Evolutionary conservation across 2,888 invertebrate genomes (phyloP), one percentile per base, ranked within the genome.

Genomic region (Lasioglossum figueresi): DNA sequence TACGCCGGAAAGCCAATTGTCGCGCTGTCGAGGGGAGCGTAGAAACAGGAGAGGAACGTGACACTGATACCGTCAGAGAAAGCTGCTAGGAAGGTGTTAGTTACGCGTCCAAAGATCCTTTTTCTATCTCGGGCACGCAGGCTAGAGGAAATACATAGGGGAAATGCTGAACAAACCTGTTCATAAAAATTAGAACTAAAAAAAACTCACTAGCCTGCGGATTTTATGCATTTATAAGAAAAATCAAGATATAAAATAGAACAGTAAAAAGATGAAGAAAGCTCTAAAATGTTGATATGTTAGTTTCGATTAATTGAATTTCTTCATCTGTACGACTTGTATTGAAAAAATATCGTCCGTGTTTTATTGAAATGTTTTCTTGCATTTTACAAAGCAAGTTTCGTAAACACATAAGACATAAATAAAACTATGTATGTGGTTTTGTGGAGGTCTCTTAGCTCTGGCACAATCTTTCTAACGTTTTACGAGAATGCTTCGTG

Each of bases 61-160:
- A 75, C 74, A 70, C 78, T 34, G 79, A 85, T 80, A 70, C 43
- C 76, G 37, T 4, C 19, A 73, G 85, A 83, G 85, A 85, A 85
- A 85, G 85, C 80, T 63, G n/a, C 48, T 70, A 34, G 63, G 59
- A 80, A 66, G 68, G 68, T 37, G 23, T 68, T 68, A 68, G 68
- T 68, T 68, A 68, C 68, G 23, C 68, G 37, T 68, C 68, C 37
- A 23, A 34, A 8, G 68, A 37, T 68, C 68, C 37, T 68, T 23
- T 68, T 68, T 68, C 68, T 23, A 12, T 68, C 23, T 68, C 37
- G 23, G 31, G 16, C 23, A 68, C 23, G 4, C 23, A 68, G 23
- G 12, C 66, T 19, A 19, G 6, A 3, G 5, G 19, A 66, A 19
- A 66, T 43, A 8, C 40, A 1, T 40, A 8, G 12, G 4, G 43